Evolutionary conservation across 2,113 vertebrate species (phyloP).

Genomic region (Emydura subglobosa): DNA sequence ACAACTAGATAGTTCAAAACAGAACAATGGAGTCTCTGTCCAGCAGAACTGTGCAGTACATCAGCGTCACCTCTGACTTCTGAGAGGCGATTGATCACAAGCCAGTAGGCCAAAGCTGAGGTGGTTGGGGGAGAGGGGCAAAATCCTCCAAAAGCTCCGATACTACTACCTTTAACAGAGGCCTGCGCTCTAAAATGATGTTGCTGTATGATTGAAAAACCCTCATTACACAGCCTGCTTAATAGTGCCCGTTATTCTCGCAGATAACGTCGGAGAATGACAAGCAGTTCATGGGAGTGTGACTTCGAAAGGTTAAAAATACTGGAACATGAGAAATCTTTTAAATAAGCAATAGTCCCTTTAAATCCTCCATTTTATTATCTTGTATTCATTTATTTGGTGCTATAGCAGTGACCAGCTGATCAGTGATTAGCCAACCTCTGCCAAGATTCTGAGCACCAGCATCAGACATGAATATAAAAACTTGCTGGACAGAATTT

Average conservation of each 20-base stretch:
- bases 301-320: conserved; percentile 52
- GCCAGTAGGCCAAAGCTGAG: background rate
- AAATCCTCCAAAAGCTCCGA: background rate
- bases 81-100: background rate
- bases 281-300: conserved; percentile 56
- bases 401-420: background rate
- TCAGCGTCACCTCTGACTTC: background rate
- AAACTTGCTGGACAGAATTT: background rate
- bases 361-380: background rate
- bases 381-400: conserved; percentile 14
- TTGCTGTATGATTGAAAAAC: conserved; percentile 39
- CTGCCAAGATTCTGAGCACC: background rate
- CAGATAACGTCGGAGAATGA: conserved; percentile 27
- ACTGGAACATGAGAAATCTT: background rate
- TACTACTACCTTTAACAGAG: background rate
- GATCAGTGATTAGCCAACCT: conserved; percentile 12
- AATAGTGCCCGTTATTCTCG: conserved; percentile 28
- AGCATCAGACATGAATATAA: background rate
- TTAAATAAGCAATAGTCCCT: background rate
- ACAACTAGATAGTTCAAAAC: background rate
- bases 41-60: fast-evolving
- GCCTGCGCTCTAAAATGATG: background rate
- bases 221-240: conserved; percentile 43
- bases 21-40: fast-evolving
- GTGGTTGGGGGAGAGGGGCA: background rate